phyloP scores from a whole-genome alignment of 2,113 vertebrate genomes.

The Argyrosomus japonicus region DNA sequence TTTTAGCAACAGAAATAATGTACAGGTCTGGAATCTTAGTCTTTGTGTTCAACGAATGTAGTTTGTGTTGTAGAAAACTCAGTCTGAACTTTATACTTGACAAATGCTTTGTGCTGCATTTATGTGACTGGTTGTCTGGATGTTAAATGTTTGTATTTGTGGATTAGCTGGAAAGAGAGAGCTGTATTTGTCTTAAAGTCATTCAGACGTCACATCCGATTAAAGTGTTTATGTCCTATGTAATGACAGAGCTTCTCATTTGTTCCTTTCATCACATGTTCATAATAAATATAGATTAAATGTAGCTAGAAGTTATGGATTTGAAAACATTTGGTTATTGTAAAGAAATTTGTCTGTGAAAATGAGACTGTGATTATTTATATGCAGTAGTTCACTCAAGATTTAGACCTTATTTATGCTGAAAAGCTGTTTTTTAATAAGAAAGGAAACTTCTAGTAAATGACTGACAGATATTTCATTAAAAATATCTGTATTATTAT shows the following conservation, averaged over 20 bases:
- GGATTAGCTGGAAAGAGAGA: constrained; percentile 31
- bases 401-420: background rate
- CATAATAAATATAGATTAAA: background rate
- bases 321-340: background rate
- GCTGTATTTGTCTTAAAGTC: constrained; percentile 61
- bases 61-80: constrained; percentile 37
- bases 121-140: constrained; percentile 51
- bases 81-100: constrained; percentile 71
- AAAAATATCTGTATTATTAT: constrained; percentile 2
- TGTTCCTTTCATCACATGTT: constrained; percentile 45
- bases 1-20: constrained; percentile 47
- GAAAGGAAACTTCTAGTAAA: background rate
- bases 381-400: background rate
- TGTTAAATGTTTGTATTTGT: constrained; percentile 53
- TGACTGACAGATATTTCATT: background rate
- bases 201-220: constrained; percentile 61
- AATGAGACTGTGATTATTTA: background rate
- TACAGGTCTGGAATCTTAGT: constrained; percentile 58
- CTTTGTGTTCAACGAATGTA: constrained; percentile 18
- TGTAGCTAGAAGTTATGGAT: background rate
- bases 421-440: background rate
- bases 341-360: background rate
- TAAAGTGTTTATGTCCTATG: constrained; percentile 65
- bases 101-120: constrained; percentile 52
- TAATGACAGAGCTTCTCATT: constrained; percentile 60